Percentiles rank a stretch among this genome's conserved stretches.
Evolutionary conservation across 2,888 invertebrate species (phyloP).

Genomic region (Ischnura elegans): DNA sequence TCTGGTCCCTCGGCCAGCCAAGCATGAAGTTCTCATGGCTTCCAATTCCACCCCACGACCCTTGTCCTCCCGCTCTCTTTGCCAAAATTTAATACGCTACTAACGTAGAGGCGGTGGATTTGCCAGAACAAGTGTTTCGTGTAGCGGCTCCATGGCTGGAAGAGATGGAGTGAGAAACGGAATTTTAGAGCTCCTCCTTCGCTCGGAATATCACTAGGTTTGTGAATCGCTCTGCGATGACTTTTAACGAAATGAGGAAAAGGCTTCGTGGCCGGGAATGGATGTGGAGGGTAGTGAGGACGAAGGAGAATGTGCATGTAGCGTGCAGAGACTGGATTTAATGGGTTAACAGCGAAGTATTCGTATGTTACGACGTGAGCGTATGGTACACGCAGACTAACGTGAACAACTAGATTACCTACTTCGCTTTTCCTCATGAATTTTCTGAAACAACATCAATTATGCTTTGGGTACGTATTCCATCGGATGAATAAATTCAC

Average conservation of each 20-base stretch:
- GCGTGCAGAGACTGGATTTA: not conserved
- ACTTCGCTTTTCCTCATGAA: no score
- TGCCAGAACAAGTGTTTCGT: conserved; percentile 64
- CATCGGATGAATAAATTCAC: no score
- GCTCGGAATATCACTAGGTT: conserved; percentile 7
- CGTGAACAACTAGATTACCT: no score
- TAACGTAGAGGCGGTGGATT: conserved; percentile 64
- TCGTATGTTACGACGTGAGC: no score
- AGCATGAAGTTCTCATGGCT: not conserved
- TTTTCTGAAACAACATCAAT: no score
- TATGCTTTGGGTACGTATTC: no score
- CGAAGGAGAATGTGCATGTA: not conserved
- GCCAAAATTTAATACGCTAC: conserved; percentile 58
- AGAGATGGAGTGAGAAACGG: conserved; percentile 62
- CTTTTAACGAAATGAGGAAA: conserved; percentile 24
- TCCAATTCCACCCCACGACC: not conserved
- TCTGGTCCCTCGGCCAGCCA: not conserved
- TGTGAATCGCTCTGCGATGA: conserved; percentile 15
- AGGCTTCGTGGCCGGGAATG: not conserved
- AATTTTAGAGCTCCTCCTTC: conserved; percentile 42
- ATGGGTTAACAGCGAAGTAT: not conserved
- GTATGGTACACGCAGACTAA: no score
- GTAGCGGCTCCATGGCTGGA: conserved; percentile 47
- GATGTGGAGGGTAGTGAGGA: not conserved
- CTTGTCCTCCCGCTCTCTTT: conserved; percentile 14